A percentile compares a stretch with the other conserved stretches of the same genome.
These are phyloP conservation scores for Micronisus gabar DNA, from an alignment of 2,113 vertebrate species.

Conservation along the genomic window DNA sequence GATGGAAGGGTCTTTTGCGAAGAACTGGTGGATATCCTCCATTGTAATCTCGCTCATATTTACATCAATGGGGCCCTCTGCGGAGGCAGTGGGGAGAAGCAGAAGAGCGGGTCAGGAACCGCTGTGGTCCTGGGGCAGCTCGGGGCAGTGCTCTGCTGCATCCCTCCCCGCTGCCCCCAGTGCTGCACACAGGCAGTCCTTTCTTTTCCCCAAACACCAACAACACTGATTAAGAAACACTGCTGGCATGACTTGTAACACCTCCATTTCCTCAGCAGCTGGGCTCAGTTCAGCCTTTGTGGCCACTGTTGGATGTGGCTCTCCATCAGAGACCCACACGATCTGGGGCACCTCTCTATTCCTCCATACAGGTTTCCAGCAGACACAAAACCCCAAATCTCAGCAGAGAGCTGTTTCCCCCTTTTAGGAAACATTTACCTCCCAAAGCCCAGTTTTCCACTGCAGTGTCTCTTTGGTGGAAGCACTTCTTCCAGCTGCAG, in stretches of 20 bases:
- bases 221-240: neutral
- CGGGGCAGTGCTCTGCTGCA: neutral
- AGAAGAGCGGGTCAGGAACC: neutral
- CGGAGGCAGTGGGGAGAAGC: neutral
- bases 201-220: neutral
- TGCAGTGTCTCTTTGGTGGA: neutral
- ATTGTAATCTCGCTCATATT: conserved; percentile 93
- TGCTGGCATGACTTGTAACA: neutral
- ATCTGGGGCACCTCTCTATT: neutral
- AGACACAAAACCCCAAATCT: neutral
- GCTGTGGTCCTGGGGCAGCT: neutral
- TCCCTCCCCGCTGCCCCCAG: neutral
- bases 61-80: conserved; percentile 90
- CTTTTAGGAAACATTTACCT: neutral
- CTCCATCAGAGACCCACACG: neutral
- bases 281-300: neutral
- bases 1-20: conserved; percentile 78
- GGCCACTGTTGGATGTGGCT: neutral
- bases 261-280: neutral
- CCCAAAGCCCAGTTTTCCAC: neutral
- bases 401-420: neutral
- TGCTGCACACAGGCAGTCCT: neutral
- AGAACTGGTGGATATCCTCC: conserved; percentile 84
- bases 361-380: neutral
- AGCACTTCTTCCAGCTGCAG: neutral